Base-by-base conservation (phyloP, 1,140 invertebrate species). In the Brachionus asplanchnoidis region DNA sequence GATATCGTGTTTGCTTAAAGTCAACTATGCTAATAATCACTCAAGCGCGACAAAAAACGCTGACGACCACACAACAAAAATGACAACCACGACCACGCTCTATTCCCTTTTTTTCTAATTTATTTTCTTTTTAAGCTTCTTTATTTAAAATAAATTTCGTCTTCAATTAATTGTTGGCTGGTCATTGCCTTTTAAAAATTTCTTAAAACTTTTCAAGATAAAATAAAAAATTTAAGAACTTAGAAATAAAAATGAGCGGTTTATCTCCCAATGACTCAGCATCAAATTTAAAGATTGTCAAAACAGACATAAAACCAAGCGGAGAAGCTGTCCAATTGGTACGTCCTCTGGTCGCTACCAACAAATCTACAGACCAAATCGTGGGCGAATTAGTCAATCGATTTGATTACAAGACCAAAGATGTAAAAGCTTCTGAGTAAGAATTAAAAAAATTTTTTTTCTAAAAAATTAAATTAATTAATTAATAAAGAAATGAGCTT, bases 291-390 rank as follows among this genome's bases (percentile, higher is more conserved):
- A 82, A 82, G 36, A 68, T 82, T 40, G 40, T 82, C 26, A 82
- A 82, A 68, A 82, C 79, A 14, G 79, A 82, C 40, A 40, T 82
- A 11, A 82, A 82, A 46, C 79, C 79, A 65, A 42, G 50, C 12
- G 79, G 79, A 11, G 79, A 82, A 82, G 79, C 79, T 23, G 79
- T 82, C 17, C 79, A 82, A 68, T 56, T 82, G 17, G 79, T 82
- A 26, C 5, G 79, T 17, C 53, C 79, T 32, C 23, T 82, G 36
- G 26, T 60, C 4, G 26, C 53, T 23, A 82, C 36, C 3, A 82
- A 44, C 42, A 82, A 82, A 68, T 82, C 79, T 12, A 82, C 79
- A 1, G 79, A 82, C 65, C 36, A 82, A 68, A 82, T 82, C 1
- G 28, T 82, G 1, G 53, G 36, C 40, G 79, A 82, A 26, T 50